A percentile compares a stretch with the other conserved stretches of the same genome.
These are phyloP conservation scores for Steinernema hermaphroditum DNA, from an alignment of 2,888 invertebrate species.

Conservation along the genomic window DNA sequence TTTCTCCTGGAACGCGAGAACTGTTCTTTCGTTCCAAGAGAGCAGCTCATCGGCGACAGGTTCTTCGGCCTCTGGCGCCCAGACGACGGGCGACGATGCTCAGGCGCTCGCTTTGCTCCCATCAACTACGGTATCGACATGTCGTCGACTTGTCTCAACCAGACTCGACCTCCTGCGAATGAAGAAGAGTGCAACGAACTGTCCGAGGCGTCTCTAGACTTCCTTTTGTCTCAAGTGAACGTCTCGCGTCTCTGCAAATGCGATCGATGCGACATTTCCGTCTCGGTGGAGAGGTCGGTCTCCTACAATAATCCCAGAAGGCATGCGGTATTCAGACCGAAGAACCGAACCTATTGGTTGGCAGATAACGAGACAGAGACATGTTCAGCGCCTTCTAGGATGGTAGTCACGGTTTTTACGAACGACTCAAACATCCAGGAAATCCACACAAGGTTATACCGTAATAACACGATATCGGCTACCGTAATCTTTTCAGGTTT, in stretches of 20 bases:
- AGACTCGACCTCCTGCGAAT: background rate
- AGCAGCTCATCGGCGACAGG: background rate
- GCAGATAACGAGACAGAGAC: background rate
- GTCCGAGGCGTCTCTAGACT: background rate
- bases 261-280: background rate
- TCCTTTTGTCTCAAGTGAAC: slow-evolving; percentile 1
- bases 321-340: background rate
- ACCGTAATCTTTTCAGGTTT: background rate
- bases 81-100: background rate
- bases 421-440: background rate
- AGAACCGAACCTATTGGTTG: background rate
- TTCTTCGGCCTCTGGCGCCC: slow-evolving; percentile 8
- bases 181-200: background rate
- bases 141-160: background rate
- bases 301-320: background rate
- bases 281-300: background rate
- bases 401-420: background rate
- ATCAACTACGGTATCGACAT: background rate
- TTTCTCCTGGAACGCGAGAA: background rate
- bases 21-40: background rate
- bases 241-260: background rate
- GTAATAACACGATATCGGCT: background rate
- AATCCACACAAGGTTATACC: background rate
- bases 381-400: background rate
- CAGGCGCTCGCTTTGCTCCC: background rate